Percentiles rank a stretch among this genome's conserved stretches.
phyloP scores from a whole-genome alignment of 35 echinoderm and acorn worm genomes.

The Diadema setosum region DNA sequence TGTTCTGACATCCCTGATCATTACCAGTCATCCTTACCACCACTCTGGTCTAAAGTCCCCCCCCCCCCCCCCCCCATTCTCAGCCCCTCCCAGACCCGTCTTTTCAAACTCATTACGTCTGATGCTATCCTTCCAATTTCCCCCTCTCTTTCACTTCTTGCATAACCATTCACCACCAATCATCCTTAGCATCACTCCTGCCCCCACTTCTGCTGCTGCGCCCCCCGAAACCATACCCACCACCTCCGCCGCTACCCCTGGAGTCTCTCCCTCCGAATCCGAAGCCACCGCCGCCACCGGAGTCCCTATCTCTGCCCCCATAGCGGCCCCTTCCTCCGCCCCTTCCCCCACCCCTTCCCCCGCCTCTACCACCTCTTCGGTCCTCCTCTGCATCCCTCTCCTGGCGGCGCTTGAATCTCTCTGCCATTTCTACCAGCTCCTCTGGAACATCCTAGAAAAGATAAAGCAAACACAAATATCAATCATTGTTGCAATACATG shows the following conservation, averaged over 20 bases:
- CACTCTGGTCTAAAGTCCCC: too few relatives aligned
- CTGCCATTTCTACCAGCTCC: conserved; percentile 47
- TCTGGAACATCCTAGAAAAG: conserved; percentile 40
- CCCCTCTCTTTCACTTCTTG: not conserved
- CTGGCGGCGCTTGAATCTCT: not conserved
- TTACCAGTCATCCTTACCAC: too few relatives aligned
- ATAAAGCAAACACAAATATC: not conserved
- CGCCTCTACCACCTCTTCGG: not conserved
- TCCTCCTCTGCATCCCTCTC: conserved; percentile 18
- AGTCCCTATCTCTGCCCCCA: not conserved
- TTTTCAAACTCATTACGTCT: too few relatives aligned
- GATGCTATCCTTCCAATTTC: too few relatives aligned
- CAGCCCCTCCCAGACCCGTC: too few relatives aligned
- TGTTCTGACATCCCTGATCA: too few relatives aligned
- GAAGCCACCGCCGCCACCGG: not conserved
- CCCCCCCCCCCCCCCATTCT: too few relatives aligned
- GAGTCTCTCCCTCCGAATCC: conserved; percentile 24
- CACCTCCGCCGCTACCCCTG: not conserved
- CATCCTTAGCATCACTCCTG: not conserved
- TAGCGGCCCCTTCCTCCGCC: not conserved
- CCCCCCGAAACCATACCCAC: not conserved
- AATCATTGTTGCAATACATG: not conserved
- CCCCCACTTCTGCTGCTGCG: not conserved
- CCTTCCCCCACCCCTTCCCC: not conserved
- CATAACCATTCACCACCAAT: not conserved